These are phyloP conservation scores for Zaprionus nigranus DNA, from an alignment of 1,140 invertebrate genomes.

Conservation along the genomic window DNA sequence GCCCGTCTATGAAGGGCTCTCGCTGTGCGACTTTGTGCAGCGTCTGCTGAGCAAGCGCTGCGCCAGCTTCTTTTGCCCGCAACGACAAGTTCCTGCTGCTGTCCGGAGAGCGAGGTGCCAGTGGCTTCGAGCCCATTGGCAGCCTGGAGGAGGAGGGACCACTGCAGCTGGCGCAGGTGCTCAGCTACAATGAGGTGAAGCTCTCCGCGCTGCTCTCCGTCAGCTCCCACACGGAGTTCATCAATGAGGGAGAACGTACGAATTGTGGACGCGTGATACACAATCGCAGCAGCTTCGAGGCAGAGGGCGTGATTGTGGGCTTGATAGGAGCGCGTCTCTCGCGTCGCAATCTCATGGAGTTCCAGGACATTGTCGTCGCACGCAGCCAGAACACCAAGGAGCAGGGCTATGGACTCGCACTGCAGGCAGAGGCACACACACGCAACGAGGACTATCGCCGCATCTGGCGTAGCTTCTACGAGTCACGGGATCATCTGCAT, in stretches of 20 bases:
- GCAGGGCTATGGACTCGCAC: constrained; percentile 84
- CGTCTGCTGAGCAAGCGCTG: constrained; percentile 85
- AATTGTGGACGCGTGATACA: constrained; percentile 85
- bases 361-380: constrained; percentile 86
- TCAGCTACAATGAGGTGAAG: constrained; percentile 79
- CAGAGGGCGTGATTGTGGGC: constrained; percentile 78
- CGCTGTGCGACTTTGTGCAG: constrained; percentile 85
- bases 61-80: constrained; percentile 84
- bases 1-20: constrained; percentile 55
- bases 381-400: constrained; percentile 85
- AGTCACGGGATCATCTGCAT: constrained; percentile 50
- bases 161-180: constrained; percentile 85
- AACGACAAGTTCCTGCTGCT: constrained; percentile 84
- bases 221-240: constrained; percentile 87
- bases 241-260: constrained; percentile 87
- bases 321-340: constrained; percentile 85
- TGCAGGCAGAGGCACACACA: constrained; percentile 18
- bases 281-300: constrained; percentile 53
- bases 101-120: constrained; percentile 78
- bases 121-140: constrained; percentile 86
- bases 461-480: constrained; percentile 69
- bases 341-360: constrained; percentile 86
- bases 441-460: constrained; percentile 59
- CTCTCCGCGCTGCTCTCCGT: constrained; percentile 87
- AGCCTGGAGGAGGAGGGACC: constrained; percentile 67